These are phyloP conservation scores for Sceloporus tristichus DNA, from an alignment of 2,113 vertebrate species.

Conservation along the genomic window DNA sequence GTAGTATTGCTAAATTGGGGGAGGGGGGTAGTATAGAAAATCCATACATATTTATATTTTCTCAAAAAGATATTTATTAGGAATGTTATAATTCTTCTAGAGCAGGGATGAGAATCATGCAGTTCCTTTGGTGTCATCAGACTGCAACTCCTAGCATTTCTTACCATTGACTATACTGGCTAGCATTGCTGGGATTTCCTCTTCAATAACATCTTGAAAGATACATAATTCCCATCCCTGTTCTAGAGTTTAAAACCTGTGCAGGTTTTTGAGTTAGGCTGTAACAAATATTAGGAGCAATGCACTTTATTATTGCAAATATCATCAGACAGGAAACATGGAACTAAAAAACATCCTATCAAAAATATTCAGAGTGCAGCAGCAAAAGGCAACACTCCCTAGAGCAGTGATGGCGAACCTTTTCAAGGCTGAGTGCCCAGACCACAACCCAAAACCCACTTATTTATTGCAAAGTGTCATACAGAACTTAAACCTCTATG, in stretches of 20 bases:
- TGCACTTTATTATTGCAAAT: constrained; percentile 36
- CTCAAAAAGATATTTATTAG: constrained; percentile 35
- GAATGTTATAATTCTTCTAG: too few relatives aligned
- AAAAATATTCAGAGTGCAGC: constrained; percentile 41
- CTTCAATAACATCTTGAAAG: too few relatives aligned
- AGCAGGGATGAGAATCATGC: too few relatives aligned
- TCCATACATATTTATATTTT: constrained; percentile 15
- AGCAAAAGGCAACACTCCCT: constrained; percentile 37
- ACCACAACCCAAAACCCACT: too few relatives aligned
- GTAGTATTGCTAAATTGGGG: too few relatives aligned
- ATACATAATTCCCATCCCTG: too few relatives aligned
- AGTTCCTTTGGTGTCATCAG: background rate
- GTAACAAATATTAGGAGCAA: constrained; percentile 48
- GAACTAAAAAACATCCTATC: constrained; percentile 45
- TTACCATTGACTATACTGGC: background rate
- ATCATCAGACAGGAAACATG: constrained; percentile 52
- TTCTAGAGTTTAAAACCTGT: constrained; percentile 15
- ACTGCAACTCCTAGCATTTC: background rate
- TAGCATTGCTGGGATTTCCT: background rate
- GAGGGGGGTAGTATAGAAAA: constrained; percentile 36
- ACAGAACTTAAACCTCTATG: background rate
- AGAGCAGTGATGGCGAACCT: background rate
- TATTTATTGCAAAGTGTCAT: too few relatives aligned
- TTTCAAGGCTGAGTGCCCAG: too few relatives aligned
- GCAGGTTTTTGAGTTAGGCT: constrained; percentile 44